Base-by-base conservation (phyloP, 1,140 invertebrate species). In the Tribolium madens region DNA sequence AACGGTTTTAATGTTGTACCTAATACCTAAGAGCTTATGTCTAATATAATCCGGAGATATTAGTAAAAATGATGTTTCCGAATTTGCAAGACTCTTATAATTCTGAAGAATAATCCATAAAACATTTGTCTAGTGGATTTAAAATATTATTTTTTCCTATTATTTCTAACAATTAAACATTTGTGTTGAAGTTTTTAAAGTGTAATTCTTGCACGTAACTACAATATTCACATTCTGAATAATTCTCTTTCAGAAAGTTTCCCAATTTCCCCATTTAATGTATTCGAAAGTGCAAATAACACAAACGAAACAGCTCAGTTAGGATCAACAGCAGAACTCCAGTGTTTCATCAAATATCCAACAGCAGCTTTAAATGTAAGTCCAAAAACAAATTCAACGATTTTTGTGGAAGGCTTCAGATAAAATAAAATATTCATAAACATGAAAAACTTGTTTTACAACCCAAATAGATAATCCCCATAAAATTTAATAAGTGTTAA, bases 331-430 rank as follows among this genome's bases (percentile, higher is more conserved):
- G 48, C 48, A 7, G 48, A 50, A 50, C 48, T 50, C 13, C 48
- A 14, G 6, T 50, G 48, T 1, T 50, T 50, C 15, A 13, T 50
- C 1, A 50, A 50, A 50, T 50, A 50, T 50, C 48, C 48, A 50
- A 50, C 48, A 50, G 48, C 48, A 14, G 48, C 48, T 7, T 50
- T 50, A 50, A 50, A 50, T 50, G 48, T 50, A 14, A 50, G 48
- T 50, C 13, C 13, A 50, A 91, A 42, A 42, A 42, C 7, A 42
- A 42, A 42, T 42, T 4, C 36, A 42, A 3, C 21, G 4, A 42
- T 42, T 42, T 42, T n/a, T n/a, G 9, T 4, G 2, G 2, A 10
- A 42, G 9, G 36, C 36, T 42, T 9, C 9, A 42, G 36, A 7
- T 42, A 42, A 42, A 42, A 42, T 10, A 42, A n/a, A 42, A 42